phyloP scores from a whole-genome alignment of 2,113 vertebrate genomes.

The Rhagologus leucostigma region DNA sequence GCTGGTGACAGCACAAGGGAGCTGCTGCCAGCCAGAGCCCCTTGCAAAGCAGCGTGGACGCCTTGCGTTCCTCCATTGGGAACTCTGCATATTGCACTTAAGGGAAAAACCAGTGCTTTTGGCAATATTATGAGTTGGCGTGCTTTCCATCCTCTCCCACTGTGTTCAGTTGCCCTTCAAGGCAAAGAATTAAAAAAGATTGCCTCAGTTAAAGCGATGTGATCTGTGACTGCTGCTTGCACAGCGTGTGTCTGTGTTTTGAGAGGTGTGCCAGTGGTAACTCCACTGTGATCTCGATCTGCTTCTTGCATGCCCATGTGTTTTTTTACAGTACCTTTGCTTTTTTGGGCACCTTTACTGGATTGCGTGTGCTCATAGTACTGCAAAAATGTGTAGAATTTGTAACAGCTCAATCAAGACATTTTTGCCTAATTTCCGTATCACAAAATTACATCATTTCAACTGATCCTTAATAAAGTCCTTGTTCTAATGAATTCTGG shows the following conservation, averaged over 20 bases:
- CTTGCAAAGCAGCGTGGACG: not conserved
- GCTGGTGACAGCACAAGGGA: not conserved
- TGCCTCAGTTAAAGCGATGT: not conserved
- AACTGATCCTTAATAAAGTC: not conserved
- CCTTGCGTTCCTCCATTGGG: not conserved
- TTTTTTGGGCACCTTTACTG: not conserved
- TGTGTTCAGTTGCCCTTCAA: constrained; percentile 2
- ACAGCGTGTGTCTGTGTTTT: not conserved
- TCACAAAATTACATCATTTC: not conserved
- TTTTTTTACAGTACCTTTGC: not conserved
- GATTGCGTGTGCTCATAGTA: not conserved
- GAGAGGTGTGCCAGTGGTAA: not conserved
- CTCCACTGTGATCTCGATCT: not conserved
- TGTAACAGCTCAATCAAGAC: not conserved
- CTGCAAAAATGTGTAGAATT: not conserved
- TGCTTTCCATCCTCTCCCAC: not conserved
- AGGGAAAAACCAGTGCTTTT: constrained; percentile 22
- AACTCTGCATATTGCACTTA: not conserved
- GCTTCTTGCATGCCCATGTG: not conserved
- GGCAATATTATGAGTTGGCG: not conserved
- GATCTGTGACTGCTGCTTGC: constrained; percentile 42
- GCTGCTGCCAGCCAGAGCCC: not conserved
- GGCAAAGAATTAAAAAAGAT: constrained; percentile 22
- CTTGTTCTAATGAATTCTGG: not conserved
- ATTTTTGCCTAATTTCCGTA: not conserved